Conservation (phyloP, 2,888 invertebrate genomes). For the Pristionchus arcanus region DNA sequence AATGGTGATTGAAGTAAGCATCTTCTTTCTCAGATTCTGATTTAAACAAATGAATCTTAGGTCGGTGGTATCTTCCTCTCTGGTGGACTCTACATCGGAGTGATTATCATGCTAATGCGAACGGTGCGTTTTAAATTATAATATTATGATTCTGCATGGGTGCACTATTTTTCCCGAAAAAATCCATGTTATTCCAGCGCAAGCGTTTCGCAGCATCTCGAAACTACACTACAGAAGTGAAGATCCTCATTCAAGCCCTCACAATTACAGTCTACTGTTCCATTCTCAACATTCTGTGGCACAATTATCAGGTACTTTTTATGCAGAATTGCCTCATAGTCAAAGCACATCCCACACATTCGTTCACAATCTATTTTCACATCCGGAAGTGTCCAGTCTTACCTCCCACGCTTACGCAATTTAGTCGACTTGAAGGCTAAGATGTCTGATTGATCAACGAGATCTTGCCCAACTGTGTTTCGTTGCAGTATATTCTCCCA, state of each 20-base stretch:
- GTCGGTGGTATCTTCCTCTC: slow-evolving; percentile 70
- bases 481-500: slow-evolving; percentile 65
- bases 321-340: not conserved
- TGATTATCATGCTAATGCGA: slow-evolving; percentile 64
- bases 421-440: not conserved
- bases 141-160: not conserved
- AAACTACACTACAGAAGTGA: slow-evolving; percentile 68
- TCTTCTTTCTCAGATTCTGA: not conserved
- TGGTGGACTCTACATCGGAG: slow-evolving; percentile 68
- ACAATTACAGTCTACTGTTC: slow-evolving; percentile 73
- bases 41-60: not conserved
- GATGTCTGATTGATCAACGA: not conserved
- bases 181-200: slow-evolving; percentile 57
- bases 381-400: not conserved
- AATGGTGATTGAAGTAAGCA: slow-evolving; percentile 67
- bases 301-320: slow-evolving; percentile 65
- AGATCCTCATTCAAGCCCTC: slow-evolving; percentile 72
- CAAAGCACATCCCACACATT: not conserved
- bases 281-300: slow-evolving; percentile 72
- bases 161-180: not conserved
- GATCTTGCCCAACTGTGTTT: not conserved
- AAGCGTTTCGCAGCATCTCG: slow-evolving; percentile 62
- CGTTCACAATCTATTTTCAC: not conserved
- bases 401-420: not conserved
- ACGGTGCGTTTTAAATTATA: slow-evolving; percentile 59